Evolutionary conservation across 2,113 vertebrate genomes (phyloP).

Genomic region (Colinus virginianus): DNA sequence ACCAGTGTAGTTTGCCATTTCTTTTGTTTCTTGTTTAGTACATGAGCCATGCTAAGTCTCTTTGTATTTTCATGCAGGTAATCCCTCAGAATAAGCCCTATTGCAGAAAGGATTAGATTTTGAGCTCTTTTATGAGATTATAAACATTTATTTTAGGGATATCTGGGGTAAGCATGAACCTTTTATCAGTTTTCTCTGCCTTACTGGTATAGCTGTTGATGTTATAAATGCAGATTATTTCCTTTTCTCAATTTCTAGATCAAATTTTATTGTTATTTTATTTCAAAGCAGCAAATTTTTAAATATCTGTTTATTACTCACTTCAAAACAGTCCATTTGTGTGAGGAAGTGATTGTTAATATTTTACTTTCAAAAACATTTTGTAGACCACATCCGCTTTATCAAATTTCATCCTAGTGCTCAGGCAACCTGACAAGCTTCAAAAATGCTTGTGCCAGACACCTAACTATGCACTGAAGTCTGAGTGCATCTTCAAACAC

Average conservation of each 20-base stretch:
- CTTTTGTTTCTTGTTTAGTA: neutral
- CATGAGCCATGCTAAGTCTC: neutral
- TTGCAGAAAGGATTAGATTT: neutral
- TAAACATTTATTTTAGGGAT: neutral
- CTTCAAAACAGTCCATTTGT: neutral
- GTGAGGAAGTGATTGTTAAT: neutral
- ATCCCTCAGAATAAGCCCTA: neutral
- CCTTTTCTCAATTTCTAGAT: neutral
- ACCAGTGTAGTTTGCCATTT: neutral
- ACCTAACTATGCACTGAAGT: neutral
- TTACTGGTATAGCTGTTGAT: neutral
- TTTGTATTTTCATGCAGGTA: neutral
- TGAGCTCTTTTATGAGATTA: neutral
- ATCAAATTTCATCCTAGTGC: neutral
- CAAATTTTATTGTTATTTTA: neutral
- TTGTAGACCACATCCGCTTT: neutral
- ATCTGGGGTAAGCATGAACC: rapidly evolving
- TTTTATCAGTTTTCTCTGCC: neutral
- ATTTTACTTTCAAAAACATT: neutral
- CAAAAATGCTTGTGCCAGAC: neutral
- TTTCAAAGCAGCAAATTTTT: neutral
- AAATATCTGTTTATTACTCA: neutral
- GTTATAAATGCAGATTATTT: neutral
- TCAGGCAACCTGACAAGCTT: neutral
- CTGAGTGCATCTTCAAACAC: neutral